phyloP scores from a whole-genome alignment of 1,140 invertebrate species.

The Bombus balteatus region DNA sequence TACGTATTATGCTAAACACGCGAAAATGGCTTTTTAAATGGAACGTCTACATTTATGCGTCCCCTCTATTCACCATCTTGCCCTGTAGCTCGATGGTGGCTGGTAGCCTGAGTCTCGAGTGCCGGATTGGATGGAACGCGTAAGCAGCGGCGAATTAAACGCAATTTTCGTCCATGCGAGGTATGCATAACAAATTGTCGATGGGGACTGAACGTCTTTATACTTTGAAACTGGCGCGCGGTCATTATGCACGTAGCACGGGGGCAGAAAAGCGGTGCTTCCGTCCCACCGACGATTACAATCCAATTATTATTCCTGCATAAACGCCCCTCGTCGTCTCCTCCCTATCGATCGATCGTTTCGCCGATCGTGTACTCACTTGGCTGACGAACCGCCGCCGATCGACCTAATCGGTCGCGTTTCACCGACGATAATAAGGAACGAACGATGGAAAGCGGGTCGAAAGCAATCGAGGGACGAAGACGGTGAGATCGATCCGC shows the following conservation, averaged over 20 bases:
- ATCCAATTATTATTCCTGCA: constrained; percentile 78
- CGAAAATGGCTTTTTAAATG: constrained; percentile 81
- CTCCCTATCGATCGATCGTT: not conserved
- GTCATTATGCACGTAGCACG: constrained; percentile 64
- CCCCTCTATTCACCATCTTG: not conserved
- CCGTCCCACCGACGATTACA: constrained; percentile 75
- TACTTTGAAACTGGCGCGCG: constrained; percentile 58
- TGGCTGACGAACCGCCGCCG: constrained; percentile 52
- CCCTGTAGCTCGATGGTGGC: not conserved
- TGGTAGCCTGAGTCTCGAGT: not conserved
- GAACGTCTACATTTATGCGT: constrained; percentile 81
- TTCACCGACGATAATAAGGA: constrained; percentile 46
- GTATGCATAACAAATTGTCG: constrained; percentile 80
- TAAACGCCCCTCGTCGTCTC: constrained; percentile 60
- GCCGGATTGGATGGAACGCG: constrained; percentile 40
- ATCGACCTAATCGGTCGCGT: constrained; percentile 57
- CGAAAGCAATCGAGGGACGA: not conserved
- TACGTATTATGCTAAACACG: constrained; percentile 81
- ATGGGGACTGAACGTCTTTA: constrained; percentile 72
- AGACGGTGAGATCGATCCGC: constrained; percentile 15
- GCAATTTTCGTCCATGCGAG: constrained; percentile 79
- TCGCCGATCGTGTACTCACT: constrained; percentile 60
- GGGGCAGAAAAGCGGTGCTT: constrained; percentile 56
- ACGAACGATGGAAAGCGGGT: constrained; percentile 28
- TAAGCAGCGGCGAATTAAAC: constrained; percentile 75